Base-by-base conservation (phyloP, 1,140 invertebrate genomes). In the Hetaerina americana region DNA sequence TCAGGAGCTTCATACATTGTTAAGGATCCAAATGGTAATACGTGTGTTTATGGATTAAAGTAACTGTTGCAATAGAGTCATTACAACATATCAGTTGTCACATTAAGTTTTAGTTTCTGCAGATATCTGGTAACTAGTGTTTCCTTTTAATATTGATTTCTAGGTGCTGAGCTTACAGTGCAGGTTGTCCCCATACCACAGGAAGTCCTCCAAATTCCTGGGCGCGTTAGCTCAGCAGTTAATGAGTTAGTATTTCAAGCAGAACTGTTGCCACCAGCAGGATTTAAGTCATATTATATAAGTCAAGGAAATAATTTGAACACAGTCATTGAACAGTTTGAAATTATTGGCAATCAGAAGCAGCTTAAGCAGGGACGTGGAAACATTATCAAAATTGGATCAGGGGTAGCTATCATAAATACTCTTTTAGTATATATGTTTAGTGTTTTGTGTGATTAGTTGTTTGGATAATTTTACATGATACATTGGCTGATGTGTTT, bases 201-300 rank as follows among this genome's bases (percentile, higher is more conserved):
- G 25, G 31, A 72, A 2, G 75, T 81, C 1, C 8, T 75, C 0
- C 22, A 69, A 8, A 75, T 80, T 70, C 80, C 80, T 24, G 80
- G 80, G 6, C 75, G 80, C 27, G 75, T 70, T 8, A 78, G 77
- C 72, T 22, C 49, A 12, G 78, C 80, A 0, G 76, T 77, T 0
- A 73, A 79, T 66, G 83, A 84, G 68, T 71, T 86, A 8, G 78
- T 85, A 0, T 85, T 85, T 74, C 68, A 78, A 15, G 84, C 83
- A 0, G 72, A 80, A 22, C 75, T 80, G 15, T 57, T 85, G 5
- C 82, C 83, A 57, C 77, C 83, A 0, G 57, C 84, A 5, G 83
- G 83, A 1, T 78, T 76, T 27, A 77, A 75, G 24, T 78, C 79
- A 0, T 84, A 80, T 69, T 80, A 75, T 68, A 12, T 57, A 12